phyloP scores from a whole-genome alignment of 2,888 invertebrate species.

The Rhamnusium bicolor region DNA sequence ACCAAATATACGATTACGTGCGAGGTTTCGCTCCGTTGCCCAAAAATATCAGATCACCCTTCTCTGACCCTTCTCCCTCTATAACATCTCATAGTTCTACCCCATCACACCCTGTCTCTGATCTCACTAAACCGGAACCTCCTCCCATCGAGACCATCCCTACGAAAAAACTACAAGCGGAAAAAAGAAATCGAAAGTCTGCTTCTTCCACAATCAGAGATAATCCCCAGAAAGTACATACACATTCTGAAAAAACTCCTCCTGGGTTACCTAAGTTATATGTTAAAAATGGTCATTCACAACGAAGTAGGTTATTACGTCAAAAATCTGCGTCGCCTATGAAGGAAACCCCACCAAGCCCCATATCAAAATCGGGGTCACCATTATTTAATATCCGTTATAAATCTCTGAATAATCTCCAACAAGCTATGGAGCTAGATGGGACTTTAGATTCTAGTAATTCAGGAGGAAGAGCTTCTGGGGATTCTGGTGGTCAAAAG shows the following conservation, averaged over 20 bases:
- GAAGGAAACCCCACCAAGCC: slow-evolving; percentile 80
- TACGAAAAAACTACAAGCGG: slow-evolving; percentile 82
- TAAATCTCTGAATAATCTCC: slow-evolving; percentile 81
- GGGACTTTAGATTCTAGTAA: slow-evolving; percentile 93
- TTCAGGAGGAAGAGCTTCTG: slow-evolving; percentile 89
- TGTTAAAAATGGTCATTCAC: slow-evolving; percentile 83
- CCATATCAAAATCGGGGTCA: slow-evolving; percentile 80
- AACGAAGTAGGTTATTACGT: slow-evolving; percentile 78
- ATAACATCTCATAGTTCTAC: slow-evolving; percentile 71
- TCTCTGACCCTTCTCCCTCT: slow-evolving; percentile 72
- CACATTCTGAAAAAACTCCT: slow-evolving; percentile 75
- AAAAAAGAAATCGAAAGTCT: slow-evolving; percentile 83
- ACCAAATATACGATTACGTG: slow-evolving; percentile 97
- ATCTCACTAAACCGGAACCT: slow-evolving; percentile 84
- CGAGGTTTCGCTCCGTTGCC: slow-evolving; percentile 93
- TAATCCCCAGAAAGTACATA: slow-evolving; percentile 57
- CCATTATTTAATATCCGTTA: slow-evolving; percentile 84
- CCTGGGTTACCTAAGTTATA: slow-evolving; percentile 83
- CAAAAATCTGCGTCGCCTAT: slow-evolving; percentile 83
- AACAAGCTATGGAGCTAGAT: slow-evolving; percentile 80
- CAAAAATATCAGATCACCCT: slow-evolving; percentile 82
- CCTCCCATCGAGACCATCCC: slow-evolving; percentile 95
- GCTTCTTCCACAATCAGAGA: slow-evolving; percentile 74
- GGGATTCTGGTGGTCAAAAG: slow-evolving; percentile 84
- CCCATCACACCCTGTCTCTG: slow-evolving; percentile 60